Percentiles rank a stretch among this genome's conserved stretches.
phyloP scores from a whole-genome alignment of 1,140 invertebrate species.

The Arion vulgaris region DNA sequence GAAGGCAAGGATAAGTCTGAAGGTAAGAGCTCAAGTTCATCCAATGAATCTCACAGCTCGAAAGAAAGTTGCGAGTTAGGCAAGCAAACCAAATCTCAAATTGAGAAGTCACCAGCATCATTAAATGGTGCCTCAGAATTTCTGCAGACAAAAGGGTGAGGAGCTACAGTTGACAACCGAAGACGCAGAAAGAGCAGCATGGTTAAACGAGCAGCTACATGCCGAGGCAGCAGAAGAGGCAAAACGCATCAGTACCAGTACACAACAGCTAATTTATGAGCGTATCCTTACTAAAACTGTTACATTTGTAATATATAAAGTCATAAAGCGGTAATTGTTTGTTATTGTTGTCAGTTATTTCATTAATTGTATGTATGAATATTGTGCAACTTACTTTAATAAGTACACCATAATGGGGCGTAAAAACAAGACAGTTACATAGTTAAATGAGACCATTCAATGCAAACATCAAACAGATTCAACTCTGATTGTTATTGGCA shows the following conservation, averaged over 20 bases:
- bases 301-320: too few relatives aligned
- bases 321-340: too few relatives aligned
- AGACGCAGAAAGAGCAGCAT: slow-evolving; percentile 19
- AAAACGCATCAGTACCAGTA: neutral
- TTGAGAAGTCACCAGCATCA: neutral
- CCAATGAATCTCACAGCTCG: neutral
- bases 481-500: too few relatives aligned
- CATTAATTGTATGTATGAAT: too few relatives aligned
- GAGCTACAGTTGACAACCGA: neutral
- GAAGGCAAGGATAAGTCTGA: neutral
- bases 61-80: neutral
- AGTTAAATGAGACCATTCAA: too few relatives aligned
- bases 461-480: too few relatives aligned
- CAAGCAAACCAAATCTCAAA: neutral
- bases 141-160: neutral
- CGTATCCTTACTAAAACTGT: slow-evolving; percentile 42
- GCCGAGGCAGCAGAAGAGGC: slow-evolving; percentile 28
- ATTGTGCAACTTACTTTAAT: too few relatives aligned
- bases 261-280: slow-evolving; percentile 36
- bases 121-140: neutral
- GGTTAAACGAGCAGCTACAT: slow-evolving; percentile 33
- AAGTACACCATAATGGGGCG: too few relatives aligned
- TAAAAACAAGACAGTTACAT: too few relatives aligned
- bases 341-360: too few relatives aligned
- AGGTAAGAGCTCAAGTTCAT: neutral